Evolutionary conservation across 2,888 invertebrate species (phyloP).

Genomic region (Lymantria monacha): DNA sequence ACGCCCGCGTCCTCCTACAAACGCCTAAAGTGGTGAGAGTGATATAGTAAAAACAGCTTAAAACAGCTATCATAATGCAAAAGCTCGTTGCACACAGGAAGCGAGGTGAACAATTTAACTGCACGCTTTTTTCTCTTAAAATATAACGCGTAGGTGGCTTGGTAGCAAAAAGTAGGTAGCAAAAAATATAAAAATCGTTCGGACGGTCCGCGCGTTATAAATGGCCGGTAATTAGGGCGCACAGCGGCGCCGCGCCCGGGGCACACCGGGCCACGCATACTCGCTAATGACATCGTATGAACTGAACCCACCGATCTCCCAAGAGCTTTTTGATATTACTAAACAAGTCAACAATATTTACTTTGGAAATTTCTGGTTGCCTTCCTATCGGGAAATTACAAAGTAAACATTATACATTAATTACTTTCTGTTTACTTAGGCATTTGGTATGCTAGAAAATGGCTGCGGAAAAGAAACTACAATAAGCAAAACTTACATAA

Average conservation of each 20-base stretch:
- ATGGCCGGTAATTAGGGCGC: slow-evolving; percentile 74
- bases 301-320: neutral
- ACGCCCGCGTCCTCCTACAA: too few species aligned
- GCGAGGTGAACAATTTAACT: slow-evolving; percentile 40
- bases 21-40: too few species aligned
- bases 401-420: too few species aligned
- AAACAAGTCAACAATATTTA: neutral
- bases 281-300: slow-evolving; percentile 5
- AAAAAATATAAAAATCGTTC: slow-evolving; percentile 70
- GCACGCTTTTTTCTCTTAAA: slow-evolving; percentile 53
- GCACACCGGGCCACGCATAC: slow-evolving; percentile 34
- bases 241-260: slow-evolving; percentile 41
- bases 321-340: neutral
- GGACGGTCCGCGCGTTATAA: slow-evolving; percentile 68
- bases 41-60: too few species aligned
- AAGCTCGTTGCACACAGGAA: slow-evolving; percentile 29
- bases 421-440: too few species aligned
- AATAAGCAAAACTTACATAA: too few species aligned
- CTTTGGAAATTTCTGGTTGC: neutral
- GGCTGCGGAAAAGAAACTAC: too few species aligned
- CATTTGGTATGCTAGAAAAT: too few species aligned
- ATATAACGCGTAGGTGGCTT: slow-evolving; percentile 54
- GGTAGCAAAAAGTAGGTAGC: slow-evolving; percentile 52
- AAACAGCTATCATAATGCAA: slow-evolving; percentile 30
- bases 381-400: too few species aligned